Evolutionary conservation across 1,140 invertebrate genomes (phyloP), one percentile per base, ranked within the genome.

Genomic region (Drosophila carrolli): DNA sequence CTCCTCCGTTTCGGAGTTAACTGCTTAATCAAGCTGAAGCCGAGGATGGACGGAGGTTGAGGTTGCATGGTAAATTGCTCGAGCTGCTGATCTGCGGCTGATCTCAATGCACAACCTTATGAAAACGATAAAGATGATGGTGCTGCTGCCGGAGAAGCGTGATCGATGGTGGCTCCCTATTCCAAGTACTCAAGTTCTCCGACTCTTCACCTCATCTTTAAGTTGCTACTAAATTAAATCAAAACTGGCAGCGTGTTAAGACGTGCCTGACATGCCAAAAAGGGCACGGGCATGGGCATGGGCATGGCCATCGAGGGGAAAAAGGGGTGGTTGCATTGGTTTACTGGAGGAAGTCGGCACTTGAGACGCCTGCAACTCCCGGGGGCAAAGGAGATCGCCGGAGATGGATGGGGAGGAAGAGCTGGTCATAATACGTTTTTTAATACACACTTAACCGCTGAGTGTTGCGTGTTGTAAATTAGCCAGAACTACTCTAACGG

Each of bases 161-260:
- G 82, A 86, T 86, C 83, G 79, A 88, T 88, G 82, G 71, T 72
- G 58, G 73, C 73, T 88, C 80, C 70, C 70, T 75, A 55, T 43
- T 23, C 43, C 53, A n/a, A 44, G 57, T 53, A 48, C 41, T 58
- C 41, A 14, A 29, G 37, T 35, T 51, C 40, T 27, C 40, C 50
- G 29, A 44, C 57, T 54, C 65, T 71, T 37, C 61, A 9, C 19
- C 7, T 10, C 57, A 37, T 59, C 56, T 61, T 47, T 46, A 47
- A 66, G 78, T 78, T 79, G 83, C 75, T 73, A 83, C 83, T 88
- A 89, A 89, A 86, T 86, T 88, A 86, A 86, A 86, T 86, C 83
- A 86, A 86, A 88, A 81, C 83, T 86, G 83, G 83, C 83, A 83
- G 83, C 79, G 84, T 83, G 79, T 73, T 88, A 88, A 88, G 86